Percentiles rank a stretch among this genome's conserved stretches.
These are phyloP conservation scores for Coleophora deauratella DNA, from an alignment of 2,888 invertebrate genomes.

Conservation along the genomic window DNA sequence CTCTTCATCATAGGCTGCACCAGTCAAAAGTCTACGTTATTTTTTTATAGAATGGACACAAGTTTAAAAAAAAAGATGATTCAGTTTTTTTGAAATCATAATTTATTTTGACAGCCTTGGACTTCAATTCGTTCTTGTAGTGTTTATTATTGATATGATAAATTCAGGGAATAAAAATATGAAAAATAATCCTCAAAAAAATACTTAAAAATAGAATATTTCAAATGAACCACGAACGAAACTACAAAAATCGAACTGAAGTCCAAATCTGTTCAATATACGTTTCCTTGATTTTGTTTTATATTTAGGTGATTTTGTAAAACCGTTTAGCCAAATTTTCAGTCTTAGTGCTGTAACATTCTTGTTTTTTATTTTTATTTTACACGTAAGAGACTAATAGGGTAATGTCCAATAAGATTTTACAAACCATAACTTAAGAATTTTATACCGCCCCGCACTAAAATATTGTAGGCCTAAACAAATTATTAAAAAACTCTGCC, in stretches of 20 bases:
- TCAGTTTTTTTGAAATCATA: too few relatives aligned
- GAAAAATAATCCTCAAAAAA: too few relatives aligned
- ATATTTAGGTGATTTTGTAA: slow-evolving; percentile 38
- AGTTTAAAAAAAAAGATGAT: too few relatives aligned
- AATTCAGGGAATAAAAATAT: too few relatives aligned
- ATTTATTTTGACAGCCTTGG: too few relatives aligned
- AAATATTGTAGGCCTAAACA: not conserved
- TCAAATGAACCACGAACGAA: too few relatives aligned
- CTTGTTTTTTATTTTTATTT: slow-evolving; percentile 38
- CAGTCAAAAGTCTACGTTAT: slow-evolving; percentile 40
- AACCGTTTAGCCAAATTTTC: slow-evolving; percentile 52
- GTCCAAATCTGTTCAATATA: not conserved
- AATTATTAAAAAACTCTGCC: not conserved
- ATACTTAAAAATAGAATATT: too few relatives aligned
- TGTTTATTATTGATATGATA: too few relatives aligned
- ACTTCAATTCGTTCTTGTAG: too few relatives aligned
- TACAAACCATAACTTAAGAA: not conserved
- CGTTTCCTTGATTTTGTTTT: not conserved
- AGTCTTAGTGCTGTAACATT: slow-evolving; percentile 67
- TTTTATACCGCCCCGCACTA: not conserved
- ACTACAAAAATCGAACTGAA: too few relatives aligned
- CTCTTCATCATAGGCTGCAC: slow-evolving; percentile 37
- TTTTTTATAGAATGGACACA: slow-evolving; percentile 40
- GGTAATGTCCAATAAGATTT: slow-evolving; percentile 38
- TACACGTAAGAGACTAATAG: slow-evolving; percentile 30